A percentile compares a stretch with the other conserved stretches of the same genome.
Conservation (phyloP, 2,113 vertebrate genomes). For the Hyaena hyaena region DNA sequence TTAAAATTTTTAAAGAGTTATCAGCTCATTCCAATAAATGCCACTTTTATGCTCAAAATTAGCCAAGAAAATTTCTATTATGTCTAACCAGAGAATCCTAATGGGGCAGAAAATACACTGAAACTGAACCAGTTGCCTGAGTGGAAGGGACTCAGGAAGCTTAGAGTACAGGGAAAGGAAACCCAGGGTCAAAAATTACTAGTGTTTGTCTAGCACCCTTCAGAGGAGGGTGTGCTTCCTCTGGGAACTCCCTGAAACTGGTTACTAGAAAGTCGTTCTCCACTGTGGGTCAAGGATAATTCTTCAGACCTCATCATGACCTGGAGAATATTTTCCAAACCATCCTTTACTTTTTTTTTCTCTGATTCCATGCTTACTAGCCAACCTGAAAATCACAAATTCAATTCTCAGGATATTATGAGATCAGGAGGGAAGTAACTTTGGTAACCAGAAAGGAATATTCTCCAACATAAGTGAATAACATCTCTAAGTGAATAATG, state of each 20-base stretch:
- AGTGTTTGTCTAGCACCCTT: background rate
- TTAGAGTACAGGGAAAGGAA: slow-evolving; percentile 2
- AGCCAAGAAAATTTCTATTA: background rate
- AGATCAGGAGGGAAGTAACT: slow-evolving; percentile 3
- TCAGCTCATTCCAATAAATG: slow-evolving; percentile 25
- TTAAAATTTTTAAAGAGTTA: background rate
- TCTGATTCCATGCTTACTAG: slow-evolving; percentile 18
- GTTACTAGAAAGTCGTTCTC: background rate
- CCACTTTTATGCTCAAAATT: slow-evolving; percentile 10
- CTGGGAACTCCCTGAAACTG: background rate
- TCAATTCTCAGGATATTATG: background rate
- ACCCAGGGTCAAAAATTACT: background rate
- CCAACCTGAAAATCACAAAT: slow-evolving; percentile 1
- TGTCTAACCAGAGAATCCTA: background rate
- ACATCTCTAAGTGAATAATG: background rate
- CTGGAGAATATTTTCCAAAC: background rate
- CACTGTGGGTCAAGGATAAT: slow-evolving; percentile 2
- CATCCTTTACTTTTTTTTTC: background rate
- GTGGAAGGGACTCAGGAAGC: background rate
- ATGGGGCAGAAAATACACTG: background rate
- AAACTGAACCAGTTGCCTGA: slow-evolving; percentile 25
- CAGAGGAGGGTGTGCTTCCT: background rate
- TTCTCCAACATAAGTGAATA: background rate
- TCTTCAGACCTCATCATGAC: background rate
- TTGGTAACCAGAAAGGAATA: slow-evolving; percentile 19